Evolutionary conservation across 92 coral and sea anemone genomes (phyloP), one percentile per base, ranked within the genome.

Genomic region (Porites cylindrica): DNA sequence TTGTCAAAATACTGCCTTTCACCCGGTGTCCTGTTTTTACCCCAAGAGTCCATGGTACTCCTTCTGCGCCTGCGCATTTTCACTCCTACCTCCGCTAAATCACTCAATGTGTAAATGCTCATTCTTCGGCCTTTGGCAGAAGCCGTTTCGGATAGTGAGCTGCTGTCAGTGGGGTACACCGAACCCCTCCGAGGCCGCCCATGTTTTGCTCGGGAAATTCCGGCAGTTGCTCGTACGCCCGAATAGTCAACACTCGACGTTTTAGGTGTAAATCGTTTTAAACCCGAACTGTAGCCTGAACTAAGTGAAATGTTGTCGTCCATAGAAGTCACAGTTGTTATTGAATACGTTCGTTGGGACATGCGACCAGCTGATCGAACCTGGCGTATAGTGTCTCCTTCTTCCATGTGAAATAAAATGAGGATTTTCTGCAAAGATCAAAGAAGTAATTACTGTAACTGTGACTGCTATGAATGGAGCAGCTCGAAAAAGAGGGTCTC

Each of bases 21-120:
- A 62, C 98, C 98, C 8, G 90, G 82, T 10, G 92, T 90, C 18
- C 84, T 88, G 52, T 76, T 80, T 78, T 82, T 90, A 9, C 98
- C 98, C 96, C 96, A 94, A 12, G 93, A 90, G 62, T 94, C 98
- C 70, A 93, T 92, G 10, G 98, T 93, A 51, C 91, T 96, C 52
- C 92, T 81, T 86, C 90, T 81, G 70, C 94, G 88, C 70, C 93
- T 66, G 77, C 92, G 90, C 72, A 90, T 78, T 65, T 64, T 94
- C 47, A 91, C 90, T 14, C 98, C 96, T 1, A 94, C 98, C 18
- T 88, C 96, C 16, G 94, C 91, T 61, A 94, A 70, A 52, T 90
- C 91, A 11, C 94, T 93, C 65, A 94, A 72, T 13, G 98, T 84
- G 73, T 93, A 91, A 14, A 94, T 93, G 58, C 92, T 93, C 73